Evolutionary conservation across 2,113 vertebrate species (phyloP).

Genomic region (Saccopteryx leptura): DNA sequence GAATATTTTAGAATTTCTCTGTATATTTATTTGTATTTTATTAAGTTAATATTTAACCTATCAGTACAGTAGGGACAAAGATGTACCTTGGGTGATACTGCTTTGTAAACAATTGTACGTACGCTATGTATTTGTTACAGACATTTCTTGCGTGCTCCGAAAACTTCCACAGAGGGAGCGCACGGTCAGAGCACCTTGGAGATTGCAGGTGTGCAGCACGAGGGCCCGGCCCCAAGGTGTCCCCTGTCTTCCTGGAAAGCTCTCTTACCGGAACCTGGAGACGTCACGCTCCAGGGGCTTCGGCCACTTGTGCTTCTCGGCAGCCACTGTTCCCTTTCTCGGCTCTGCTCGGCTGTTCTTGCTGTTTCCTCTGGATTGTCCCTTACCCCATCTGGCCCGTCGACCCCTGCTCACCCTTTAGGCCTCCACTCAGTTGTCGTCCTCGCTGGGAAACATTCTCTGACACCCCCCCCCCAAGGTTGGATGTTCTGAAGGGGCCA

Average conservation of each 20-base stretch:
- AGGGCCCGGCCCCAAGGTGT: neutral
- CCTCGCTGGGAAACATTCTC: neutral
- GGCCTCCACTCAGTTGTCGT: neutral
- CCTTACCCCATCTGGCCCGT: neutral
- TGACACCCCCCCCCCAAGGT: no score
- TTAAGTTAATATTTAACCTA: neutral
- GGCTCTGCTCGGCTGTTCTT: neutral
- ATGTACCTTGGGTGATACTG: neutral
- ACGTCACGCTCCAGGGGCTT: neutral
- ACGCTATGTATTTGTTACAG: neutral
- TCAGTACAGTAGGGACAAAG: neutral
- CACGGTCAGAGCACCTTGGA: neutral
- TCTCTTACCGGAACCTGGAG: neutral
- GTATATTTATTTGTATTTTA: neutral
- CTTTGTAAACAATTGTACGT: neutral
- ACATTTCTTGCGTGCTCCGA: neutral
- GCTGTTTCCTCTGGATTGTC: neutral
- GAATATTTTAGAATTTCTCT: conserved; percentile 8
- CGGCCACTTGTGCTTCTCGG: neutral
- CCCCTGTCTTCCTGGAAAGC: neutral
- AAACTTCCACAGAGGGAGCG: neutral
- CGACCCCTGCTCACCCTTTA: no score
- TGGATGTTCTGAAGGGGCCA: neutral
- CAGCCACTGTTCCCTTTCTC: neutral
- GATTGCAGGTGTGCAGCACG: neutral